Conservation (phyloP, 2,888 invertebrate genomes). For the Adelognathus sp. region DNA sequence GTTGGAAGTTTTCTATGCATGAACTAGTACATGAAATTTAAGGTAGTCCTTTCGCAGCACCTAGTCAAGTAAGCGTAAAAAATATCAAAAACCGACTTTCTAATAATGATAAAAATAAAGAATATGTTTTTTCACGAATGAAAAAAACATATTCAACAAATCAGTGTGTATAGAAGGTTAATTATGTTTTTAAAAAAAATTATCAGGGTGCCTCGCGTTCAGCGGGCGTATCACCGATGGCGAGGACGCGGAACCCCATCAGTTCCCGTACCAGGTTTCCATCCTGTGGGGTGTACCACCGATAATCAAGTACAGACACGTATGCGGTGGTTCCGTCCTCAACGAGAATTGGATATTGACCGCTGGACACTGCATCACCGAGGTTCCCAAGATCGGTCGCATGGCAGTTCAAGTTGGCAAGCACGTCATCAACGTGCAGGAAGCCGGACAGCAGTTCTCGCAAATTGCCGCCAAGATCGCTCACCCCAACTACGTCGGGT, state of each 20-base stretch:
- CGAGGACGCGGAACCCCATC: constrained; percentile 75
- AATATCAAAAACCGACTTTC: no score
- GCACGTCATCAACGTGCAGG: constrained; percentile 79
- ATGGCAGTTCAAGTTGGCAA: constrained; percentile 82
- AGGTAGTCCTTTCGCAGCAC: no score
- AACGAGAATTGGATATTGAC: constrained; percentile 79
- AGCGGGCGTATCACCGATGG: constrained; percentile 69
- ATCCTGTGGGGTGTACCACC: constrained; percentile 74
- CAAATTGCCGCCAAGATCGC: constrained; percentile 71
- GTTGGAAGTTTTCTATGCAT: no score
- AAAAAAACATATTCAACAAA: background rate
- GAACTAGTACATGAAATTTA: no score
- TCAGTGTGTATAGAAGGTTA: background rate
- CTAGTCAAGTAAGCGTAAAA: no score
- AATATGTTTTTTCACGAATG: background rate
- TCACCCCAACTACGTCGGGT: constrained; percentile 76
- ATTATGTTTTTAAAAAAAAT: background rate
- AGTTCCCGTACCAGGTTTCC: constrained; percentile 81
- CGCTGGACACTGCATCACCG: constrained; percentile 79
- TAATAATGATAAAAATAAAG: no score
- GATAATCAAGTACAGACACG: constrained; percentile 72
- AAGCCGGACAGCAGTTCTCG: constrained; percentile 75
- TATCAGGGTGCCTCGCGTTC: constrained; percentile 51
- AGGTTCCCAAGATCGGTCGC: constrained; percentile 71
- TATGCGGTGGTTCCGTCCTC: constrained; percentile 82